These are phyloP conservation scores for Eucera pruinosa DNA, from an alignment of 2,888 invertebrate genomes.

Conservation along the genomic window DNA sequence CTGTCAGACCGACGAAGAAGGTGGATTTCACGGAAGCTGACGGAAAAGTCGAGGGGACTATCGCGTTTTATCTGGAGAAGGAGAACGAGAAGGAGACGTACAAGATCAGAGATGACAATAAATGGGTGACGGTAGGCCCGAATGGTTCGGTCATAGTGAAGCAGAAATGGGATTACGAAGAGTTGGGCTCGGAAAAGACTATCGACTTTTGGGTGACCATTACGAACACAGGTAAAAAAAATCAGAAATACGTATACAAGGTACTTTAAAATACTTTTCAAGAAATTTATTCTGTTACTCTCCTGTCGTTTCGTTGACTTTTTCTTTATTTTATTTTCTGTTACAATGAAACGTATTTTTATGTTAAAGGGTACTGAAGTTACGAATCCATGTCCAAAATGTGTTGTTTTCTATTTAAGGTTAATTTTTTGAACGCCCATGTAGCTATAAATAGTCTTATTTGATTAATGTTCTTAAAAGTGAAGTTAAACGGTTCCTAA, in stretches of 20 bases:
- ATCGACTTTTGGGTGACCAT: conserved; percentile 98
- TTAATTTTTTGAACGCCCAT: no score
- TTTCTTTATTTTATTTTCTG: neutral
- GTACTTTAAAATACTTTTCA: neutral
- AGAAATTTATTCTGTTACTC: neutral
- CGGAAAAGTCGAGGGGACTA: conserved; percentile 94
- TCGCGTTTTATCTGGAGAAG: conserved; percentile 95
- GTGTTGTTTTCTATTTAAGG: no score
- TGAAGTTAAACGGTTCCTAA: no score
- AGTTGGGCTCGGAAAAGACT: conserved; percentile 96
- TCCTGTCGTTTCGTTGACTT: neutral
- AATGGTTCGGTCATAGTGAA: conserved; percentile 96
- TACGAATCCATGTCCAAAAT: no score
- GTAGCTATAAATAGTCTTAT: no score
- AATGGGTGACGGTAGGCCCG: conserved; percentile 96
- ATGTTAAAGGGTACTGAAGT: no score
- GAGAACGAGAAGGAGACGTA: conserved; percentile 96
- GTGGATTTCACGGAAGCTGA: conserved; percentile 96
- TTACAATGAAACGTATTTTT: no score
- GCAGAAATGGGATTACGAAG: conserved; percentile 99
- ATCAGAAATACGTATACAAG: no score
- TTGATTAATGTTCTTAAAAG: no score
- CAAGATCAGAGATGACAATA: conserved; percentile 96
- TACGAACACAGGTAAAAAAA: conserved; percentile 90
- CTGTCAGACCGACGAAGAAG: conserved; percentile 97